phyloP scores from a whole-genome alignment of 1,140 invertebrate species.

The Aethina tumida region DNA sequence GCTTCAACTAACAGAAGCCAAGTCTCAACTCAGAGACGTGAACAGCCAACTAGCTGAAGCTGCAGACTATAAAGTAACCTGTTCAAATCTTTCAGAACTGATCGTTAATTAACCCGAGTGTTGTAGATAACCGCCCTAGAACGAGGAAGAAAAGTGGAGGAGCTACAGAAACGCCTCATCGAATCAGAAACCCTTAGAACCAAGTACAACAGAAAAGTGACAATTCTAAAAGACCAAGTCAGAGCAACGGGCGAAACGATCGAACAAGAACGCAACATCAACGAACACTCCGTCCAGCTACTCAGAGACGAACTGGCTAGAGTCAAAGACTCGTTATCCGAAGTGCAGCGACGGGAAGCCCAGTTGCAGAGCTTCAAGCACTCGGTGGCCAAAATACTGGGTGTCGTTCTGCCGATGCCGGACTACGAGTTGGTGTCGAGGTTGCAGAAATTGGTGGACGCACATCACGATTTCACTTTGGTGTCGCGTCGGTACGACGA shows the following conservation, averaged over 20 bases:
- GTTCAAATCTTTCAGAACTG: background rate
- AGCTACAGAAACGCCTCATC: conserved; percentile 63
- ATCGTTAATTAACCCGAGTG: background rate
- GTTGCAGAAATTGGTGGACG: conserved; percentile 63
- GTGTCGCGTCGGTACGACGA: conserved; percentile 61
- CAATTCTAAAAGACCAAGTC: conserved; percentile 59
- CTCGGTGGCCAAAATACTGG: conserved; percentile 55
- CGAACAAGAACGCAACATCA: conserved; percentile 58
- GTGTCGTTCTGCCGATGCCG: conserved; percentile 55
- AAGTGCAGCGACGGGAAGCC: conserved; percentile 60
- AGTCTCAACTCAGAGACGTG: conserved; percentile 60
- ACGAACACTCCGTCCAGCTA: conserved; percentile 53
- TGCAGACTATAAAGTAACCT: conserved; percentile 68
- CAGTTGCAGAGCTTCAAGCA: conserved; percentile 62
- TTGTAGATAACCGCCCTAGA: conserved; percentile 68
- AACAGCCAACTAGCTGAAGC: conserved; percentile 71
- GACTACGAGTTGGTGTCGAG: conserved; percentile 68
- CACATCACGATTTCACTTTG: conserved; percentile 66
- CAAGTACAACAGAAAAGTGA: conserved; percentile 59
- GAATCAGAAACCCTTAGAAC: conserved; percentile 61
- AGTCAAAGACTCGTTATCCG: conserved; percentile 58
- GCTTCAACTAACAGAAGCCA: conserved; percentile 60
- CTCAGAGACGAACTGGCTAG: conserved; percentile 61
- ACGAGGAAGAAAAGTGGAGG: conserved; percentile 70
- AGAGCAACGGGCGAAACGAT: conserved; percentile 50